A percentile compares a stretch with the other conserved stretches of the same genome.
Evolutionary conservation across 2,888 invertebrate species (phyloP).

Genomic region (Ceriagrion tenellum): DNA sequence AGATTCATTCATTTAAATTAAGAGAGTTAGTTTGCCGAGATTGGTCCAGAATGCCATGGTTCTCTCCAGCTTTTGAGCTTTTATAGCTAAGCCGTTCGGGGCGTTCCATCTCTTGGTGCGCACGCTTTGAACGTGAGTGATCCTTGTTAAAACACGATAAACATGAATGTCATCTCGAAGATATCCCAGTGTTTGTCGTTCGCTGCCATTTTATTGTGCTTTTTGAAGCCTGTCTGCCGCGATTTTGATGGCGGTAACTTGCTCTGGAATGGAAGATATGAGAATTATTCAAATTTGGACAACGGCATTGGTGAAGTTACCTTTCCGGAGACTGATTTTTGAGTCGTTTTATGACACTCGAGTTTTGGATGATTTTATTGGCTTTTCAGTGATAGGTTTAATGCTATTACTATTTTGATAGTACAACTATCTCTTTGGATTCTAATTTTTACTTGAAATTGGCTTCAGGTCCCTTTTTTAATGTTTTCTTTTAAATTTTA

Average conservation of each 20-base stretch:
- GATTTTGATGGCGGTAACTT: neutral
- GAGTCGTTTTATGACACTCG: too few relatives aligned
- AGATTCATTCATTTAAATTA: conserved; percentile 39
- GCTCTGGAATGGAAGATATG: too few relatives aligned
- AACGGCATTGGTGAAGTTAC: too few relatives aligned
- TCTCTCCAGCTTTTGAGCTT: neutral
- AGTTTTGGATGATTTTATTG: too few relatives aligned
- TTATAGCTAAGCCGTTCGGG: neutral
- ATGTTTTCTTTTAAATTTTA: too few relatives aligned
- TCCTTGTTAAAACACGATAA: neutral
- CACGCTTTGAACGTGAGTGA: neutral
- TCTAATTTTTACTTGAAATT: too few relatives aligned
- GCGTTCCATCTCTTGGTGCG: neutral
- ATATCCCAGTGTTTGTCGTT: neutral
- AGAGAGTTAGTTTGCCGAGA: neutral
- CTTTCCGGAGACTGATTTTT: too few relatives aligned
- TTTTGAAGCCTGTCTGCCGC: neutral
- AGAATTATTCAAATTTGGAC: too few relatives aligned
- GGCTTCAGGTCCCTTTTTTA: too few relatives aligned
- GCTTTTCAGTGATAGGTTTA: too few relatives aligned
- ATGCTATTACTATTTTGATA: too few relatives aligned
- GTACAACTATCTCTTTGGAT: too few relatives aligned
- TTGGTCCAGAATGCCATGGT: neutral
- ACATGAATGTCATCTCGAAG: neutral
- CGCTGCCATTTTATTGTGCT: neutral